A percentile compares a stretch with the other conserved stretches of the same genome.
phyloP scores from a whole-genome alignment of 1,140 invertebrate species.

The Tetranychus urticae region DNA sequence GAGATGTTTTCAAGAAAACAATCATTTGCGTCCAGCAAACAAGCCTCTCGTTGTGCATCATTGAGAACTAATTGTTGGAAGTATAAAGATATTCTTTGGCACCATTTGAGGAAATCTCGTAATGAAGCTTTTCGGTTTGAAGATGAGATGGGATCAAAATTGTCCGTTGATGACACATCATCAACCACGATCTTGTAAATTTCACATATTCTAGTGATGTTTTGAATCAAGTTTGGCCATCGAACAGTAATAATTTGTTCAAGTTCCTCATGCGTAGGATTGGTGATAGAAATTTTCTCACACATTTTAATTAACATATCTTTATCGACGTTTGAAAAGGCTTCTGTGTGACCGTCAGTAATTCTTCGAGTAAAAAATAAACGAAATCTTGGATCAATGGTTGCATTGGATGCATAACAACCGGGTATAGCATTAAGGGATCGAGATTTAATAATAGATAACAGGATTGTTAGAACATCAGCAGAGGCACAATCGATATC shows the following conservation, averaged over 20 bases:
- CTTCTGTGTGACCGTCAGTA: neutral
- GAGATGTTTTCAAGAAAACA: constrained; percentile 57
- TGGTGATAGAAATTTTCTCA: constrained; percentile 52
- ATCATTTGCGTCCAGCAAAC: constrained; percentile 70
- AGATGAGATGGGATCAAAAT: no score
- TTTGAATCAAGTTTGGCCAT: constrained; percentile 45
- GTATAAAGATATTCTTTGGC: constrained; percentile 41
- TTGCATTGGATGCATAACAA: neutral
- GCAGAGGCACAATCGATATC: constrained; percentile 79
- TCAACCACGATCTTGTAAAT: constrained; percentile 31
- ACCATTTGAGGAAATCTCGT: constrained; percentile 74
- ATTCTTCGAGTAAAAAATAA: constrained; percentile 10
- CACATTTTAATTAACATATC: constrained; percentile 39
- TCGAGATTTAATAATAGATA: constrained; percentile 45
- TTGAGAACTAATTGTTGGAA: constrained; percentile 24
- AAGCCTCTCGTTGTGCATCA: constrained; percentile 34
- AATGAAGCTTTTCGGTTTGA: neutral
- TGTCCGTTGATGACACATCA: no score
- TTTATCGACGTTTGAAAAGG: neutral
- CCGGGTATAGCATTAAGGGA: constrained; percentile 2
- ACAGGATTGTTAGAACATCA: constrained; percentile 69
- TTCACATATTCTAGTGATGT: constrained; percentile 49
- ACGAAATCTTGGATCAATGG: constrained; percentile 1
- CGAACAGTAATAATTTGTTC: constrained; percentile 28
- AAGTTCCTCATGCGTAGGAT: constrained; percentile 43